These are phyloP conservation scores for Antechinus stuartii DNA, from an alignment of 2,113 vertebrate genomes.

Conservation along the genomic window DNA sequence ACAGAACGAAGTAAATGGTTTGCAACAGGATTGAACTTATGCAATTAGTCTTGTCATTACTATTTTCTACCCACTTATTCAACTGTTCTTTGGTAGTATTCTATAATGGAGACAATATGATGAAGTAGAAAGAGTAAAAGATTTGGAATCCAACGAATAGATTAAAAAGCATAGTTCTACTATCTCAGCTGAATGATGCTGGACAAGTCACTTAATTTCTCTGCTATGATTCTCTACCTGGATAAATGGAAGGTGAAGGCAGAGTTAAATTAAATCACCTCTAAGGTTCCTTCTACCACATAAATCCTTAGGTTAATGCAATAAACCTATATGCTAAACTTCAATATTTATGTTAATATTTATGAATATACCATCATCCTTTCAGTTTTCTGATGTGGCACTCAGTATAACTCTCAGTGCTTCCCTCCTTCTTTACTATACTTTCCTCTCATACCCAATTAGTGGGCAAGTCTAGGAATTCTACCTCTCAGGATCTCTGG, in stretches of 20 bases:
- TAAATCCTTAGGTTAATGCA: neutral
- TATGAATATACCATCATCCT: no score
- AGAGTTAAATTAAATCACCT: neutral
- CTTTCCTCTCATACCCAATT: no score
- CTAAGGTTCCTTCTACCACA: neutral
- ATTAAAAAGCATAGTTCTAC: neutral
- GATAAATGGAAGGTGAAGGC: neutral
- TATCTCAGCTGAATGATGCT: neutral
- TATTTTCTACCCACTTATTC: neutral
- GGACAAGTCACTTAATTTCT: neutral
- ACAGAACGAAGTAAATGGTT: neutral
- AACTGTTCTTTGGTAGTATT: neutral
- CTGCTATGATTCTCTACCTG: neutral
- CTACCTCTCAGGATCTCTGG: no score
- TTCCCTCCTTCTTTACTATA: no score
- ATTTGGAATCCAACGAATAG: neutral
- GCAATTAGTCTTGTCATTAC: neutral
- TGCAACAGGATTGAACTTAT: neutral
- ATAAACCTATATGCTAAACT: neutral
- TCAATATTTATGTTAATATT: neutral
- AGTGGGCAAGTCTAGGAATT: no score
- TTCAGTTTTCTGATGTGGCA: no score
- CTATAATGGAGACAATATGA: neutral
- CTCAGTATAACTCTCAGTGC: no score
- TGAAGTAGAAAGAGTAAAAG: neutral